These are phyloP conservation scores for Parnassius smintheus DNA, from an alignment of 2,888 invertebrate genomes.

Conservation along the genomic window DNA sequence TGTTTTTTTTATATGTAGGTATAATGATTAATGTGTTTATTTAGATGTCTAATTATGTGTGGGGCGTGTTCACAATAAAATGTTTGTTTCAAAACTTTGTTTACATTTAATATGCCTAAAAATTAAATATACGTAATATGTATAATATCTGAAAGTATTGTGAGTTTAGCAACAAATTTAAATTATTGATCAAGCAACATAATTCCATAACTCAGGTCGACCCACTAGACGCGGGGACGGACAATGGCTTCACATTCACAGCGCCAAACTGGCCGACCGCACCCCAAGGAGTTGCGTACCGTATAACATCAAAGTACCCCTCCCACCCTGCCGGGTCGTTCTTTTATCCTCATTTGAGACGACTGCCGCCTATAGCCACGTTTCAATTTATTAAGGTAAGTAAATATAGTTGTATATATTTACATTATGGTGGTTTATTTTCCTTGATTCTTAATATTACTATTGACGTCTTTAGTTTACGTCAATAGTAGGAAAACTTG, in stretches of 20 bases:
- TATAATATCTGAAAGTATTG: background rate
- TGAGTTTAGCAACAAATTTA: constrained; percentile 2
- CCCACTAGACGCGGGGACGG: constrained; percentile 95
- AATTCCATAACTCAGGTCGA: constrained; percentile 83
- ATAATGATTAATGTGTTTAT: too few relatives aligned
- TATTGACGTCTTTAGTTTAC: background rate
- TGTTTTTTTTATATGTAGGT: too few relatives aligned
- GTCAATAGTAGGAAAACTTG: too few relatives aligned
- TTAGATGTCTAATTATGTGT: too few relatives aligned
- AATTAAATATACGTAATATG: background rate
- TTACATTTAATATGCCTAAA: too few relatives aligned
- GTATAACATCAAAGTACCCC: constrained; percentile 93
- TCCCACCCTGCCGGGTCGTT: constrained; percentile 96
- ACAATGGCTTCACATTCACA: constrained; percentile 97
- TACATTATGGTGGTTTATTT: too few relatives aligned
- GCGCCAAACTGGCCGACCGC: constrained; percentile 98
- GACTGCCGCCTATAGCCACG: constrained; percentile 93
- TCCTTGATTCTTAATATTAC: background rate
- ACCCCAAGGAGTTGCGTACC: constrained; percentile 92
- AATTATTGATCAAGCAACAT: constrained; percentile 9
- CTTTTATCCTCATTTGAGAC: constrained; percentile 93
- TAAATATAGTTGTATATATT: constrained; percentile 18
- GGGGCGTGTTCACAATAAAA: too few relatives aligned
- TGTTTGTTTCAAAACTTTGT: too few relatives aligned
- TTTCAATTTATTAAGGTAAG: constrained; percentile 94